Conservation (phyloP, 2,113 vertebrate species). For the Cebidichthys violaceus region DNA sequence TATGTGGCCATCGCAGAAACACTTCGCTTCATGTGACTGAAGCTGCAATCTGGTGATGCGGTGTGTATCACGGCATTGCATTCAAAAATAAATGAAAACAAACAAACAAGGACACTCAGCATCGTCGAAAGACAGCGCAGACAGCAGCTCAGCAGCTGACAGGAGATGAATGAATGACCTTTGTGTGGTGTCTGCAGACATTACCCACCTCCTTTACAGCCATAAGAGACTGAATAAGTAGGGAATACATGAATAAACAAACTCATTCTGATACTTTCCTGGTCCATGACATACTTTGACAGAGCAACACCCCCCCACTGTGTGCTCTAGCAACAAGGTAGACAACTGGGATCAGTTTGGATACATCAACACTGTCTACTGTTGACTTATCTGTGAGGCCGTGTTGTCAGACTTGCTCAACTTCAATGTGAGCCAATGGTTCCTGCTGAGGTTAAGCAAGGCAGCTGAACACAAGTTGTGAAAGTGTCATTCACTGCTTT, state of each 20-base stretch:
- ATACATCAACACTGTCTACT: constrained; percentile 17
- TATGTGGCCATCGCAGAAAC: constrained; percentile 25
- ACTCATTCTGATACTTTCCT: constrained; percentile 8
- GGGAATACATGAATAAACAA: constrained; percentile 39
- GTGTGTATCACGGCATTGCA: constrained; percentile 8
- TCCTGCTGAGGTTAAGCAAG: constrained; percentile 1
- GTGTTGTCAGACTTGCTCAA: constrained; percentile 39
- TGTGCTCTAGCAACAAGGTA: constrained; percentile 13
- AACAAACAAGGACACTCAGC: constrained; percentile 21
- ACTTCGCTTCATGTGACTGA: constrained; percentile 35
- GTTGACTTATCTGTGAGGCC: constrained; percentile 28
- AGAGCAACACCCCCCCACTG: background rate
- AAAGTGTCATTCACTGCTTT: constrained; percentile 31
- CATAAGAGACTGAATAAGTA: background rate
- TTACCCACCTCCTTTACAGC: constrained; percentile 16
- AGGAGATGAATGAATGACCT: constrained; percentile 32
- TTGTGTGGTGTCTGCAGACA: constrained; percentile 22
- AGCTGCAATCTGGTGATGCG: constrained; percentile 20
- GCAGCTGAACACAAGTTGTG: constrained; percentile 18
- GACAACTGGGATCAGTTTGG: constrained; percentile 36
- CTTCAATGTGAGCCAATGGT: background rate
- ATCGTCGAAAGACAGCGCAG: background rate
- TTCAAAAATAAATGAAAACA: constrained; percentile 47
- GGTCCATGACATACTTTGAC: constrained; percentile 25
- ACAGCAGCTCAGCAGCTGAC: background rate